Conservation (phyloP, 2,888 invertebrate genomes). For the Meteorus colon region DNA sequence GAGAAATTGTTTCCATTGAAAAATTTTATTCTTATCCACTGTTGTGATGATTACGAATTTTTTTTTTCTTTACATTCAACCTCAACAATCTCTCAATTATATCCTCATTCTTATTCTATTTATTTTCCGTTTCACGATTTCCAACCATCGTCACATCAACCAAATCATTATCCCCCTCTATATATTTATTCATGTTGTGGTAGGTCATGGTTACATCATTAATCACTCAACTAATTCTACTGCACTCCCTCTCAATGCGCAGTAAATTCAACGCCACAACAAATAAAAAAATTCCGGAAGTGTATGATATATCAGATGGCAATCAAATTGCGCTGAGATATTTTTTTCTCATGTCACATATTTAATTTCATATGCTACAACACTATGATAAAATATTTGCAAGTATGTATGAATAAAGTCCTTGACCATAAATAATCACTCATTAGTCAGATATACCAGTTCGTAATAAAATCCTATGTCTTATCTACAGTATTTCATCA, state of each 20-base stretch:
- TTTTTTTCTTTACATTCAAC: no score
- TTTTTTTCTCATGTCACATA: constrained; percentile 18
- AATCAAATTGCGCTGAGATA: constrained; percentile 18
- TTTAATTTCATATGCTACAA: background rate
- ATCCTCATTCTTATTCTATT: no score
- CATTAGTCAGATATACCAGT: background rate
- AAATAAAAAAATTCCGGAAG: background rate
- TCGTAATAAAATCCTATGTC: background rate
- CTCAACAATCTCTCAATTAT: no score
- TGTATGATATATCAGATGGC: background rate
- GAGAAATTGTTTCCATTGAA: no score
- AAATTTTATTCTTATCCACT: no score
- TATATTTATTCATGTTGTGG: background rate
- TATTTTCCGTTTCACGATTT: no score
- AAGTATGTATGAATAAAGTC: background rate
- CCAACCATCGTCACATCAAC: no score
- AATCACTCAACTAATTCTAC: background rate
- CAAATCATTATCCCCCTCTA: background rate
- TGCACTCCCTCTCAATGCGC: background rate
- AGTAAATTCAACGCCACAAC: background rate
- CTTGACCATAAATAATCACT: background rate
- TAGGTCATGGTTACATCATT: background rate
- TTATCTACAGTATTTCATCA: background rate
- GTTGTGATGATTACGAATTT: no score
- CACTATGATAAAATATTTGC: background rate